Conservation (phyloP, 2,888 invertebrate genomes). For the Thera britannica region DNA sequence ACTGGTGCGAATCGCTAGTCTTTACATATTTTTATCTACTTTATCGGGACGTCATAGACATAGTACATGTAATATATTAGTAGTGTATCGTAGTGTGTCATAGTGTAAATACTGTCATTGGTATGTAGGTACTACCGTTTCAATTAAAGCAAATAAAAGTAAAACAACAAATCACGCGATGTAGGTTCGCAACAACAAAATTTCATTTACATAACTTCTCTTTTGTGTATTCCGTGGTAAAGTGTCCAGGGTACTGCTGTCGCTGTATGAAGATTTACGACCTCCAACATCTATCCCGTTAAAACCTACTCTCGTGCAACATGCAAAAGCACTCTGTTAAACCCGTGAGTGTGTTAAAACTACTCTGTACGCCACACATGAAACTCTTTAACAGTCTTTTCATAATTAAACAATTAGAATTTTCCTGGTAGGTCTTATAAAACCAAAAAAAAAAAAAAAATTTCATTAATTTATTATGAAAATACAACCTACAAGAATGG, state of each 20-base stretch:
- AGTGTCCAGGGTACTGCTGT: slow-evolving; percentile 48
- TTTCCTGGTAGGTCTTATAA: slow-evolving; percentile 5
- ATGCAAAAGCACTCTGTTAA: slow-evolving; percentile 74
- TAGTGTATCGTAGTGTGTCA: no score
- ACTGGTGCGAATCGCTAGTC: no score
- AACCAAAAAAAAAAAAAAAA: no score
- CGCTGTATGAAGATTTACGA: slow-evolving; percentile 71
- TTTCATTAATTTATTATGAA: no score
- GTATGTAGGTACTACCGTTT: no score
- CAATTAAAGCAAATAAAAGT: no score
- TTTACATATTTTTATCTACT: no score
- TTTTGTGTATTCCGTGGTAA: slow-evolving; percentile 31
- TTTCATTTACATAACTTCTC: slow-evolving; percentile 26
- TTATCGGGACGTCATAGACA: no score
- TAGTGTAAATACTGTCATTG: no score
- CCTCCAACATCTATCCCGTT: slow-evolving; percentile 67
- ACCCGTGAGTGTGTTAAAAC: slow-evolving; percentile 49
- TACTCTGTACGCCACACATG: slow-evolving; percentile 39
- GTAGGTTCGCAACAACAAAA: slow-evolving; percentile 20
- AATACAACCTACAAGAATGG: no score
- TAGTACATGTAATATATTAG: no score
- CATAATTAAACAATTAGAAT: slow-evolving; percentile 28
- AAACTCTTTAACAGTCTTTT: slow-evolving; percentile 34
- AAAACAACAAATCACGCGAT: background rate
- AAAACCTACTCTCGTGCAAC: slow-evolving; percentile 70